A percentile compares a stretch with the other conserved stretches of the same genome.
Conservation (phyloP, 2,888 invertebrate genomes). For the Eumacrocentrus americanus region DNA sequence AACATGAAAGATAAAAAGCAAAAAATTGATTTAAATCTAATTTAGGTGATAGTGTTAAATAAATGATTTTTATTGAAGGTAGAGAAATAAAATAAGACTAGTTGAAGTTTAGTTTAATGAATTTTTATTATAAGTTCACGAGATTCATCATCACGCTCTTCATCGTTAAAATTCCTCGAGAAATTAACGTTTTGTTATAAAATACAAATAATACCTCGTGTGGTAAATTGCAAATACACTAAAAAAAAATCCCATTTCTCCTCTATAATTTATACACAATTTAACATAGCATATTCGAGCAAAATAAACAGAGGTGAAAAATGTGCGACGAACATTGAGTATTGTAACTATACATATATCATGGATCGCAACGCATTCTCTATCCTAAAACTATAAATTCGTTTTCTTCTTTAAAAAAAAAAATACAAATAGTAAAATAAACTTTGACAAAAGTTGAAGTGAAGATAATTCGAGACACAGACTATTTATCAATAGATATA, state of each 20-base stretch:
- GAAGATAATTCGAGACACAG: too few species aligned
- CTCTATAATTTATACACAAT: not conserved
- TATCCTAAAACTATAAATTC: slow-evolving; percentile 2
- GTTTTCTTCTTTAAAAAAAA: not conserved
- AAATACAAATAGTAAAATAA: too few species aligned
- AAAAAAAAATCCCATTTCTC: slow-evolving; percentile 6
- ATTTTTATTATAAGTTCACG: slow-evolving; percentile 27
- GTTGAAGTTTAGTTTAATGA: not conserved
- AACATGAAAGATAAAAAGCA: too few species aligned
- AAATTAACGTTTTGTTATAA: slow-evolving; percentile 26
- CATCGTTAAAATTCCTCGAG: slow-evolving; percentile 25
- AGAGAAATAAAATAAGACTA: slow-evolving; percentile 7
- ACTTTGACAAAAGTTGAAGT: too few species aligned
- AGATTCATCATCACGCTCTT: slow-evolving; percentile 13
- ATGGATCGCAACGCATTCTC: slow-evolving; percentile 1
- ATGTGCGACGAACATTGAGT: not conserved
- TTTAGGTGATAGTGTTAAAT: not conserved
- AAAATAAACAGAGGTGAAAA: not conserved
- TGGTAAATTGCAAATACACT: slow-evolving; percentile 20
- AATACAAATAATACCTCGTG: slow-evolving; percentile 26
- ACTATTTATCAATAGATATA: too few species aligned
- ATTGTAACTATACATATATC: not conserved
- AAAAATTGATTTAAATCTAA: too few species aligned
- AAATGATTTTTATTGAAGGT: not conserved
- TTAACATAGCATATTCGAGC: not conserved